phyloP scores from a whole-genome alignment of 35 echinoderm and acorn worm genomes.

The Amphiura filiformis region DNA sequence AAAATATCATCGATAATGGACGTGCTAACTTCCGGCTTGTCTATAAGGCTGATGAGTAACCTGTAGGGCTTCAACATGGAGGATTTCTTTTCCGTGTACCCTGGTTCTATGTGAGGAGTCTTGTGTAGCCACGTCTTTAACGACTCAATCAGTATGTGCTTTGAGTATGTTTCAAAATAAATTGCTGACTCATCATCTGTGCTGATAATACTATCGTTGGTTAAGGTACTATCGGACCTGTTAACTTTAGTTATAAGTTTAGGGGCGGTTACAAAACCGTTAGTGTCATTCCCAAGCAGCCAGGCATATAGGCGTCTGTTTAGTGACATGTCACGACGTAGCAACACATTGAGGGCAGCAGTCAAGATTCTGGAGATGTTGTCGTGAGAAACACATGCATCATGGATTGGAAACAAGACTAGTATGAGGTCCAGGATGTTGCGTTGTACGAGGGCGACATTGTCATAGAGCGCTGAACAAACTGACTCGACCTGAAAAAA shows the following conservation, averaged over 20 bases:
- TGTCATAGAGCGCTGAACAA: slow-evolving; percentile 82
- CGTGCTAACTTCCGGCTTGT: slow-evolving; percentile 84
- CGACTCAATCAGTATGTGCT: slow-evolving; percentile 64
- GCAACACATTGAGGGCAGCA: slow-evolving; percentile 73
- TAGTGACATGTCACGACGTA: slow-evolving; percentile 95
- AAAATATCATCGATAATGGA: slow-evolving; percentile 90
- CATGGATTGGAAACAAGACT: slow-evolving; percentile 75
- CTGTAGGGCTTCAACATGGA: slow-evolving; percentile 75
- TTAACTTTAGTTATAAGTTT: slow-evolving; percentile 25
- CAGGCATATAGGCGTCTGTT: slow-evolving; percentile 87
- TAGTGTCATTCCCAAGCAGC: slow-evolving; percentile 69
- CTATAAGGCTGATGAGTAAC: slow-evolving; percentile 92
- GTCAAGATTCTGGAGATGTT: slow-evolving; percentile 63
- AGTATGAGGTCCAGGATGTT: slow-evolving; percentile 85
- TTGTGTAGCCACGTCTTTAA: slow-evolving; percentile 75
- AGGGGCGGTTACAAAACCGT: too few relatives aligned
- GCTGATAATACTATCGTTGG: slow-evolving; percentile 63
- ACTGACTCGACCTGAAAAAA: slow-evolving; percentile 75
- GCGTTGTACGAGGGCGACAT: slow-evolving; percentile 80
- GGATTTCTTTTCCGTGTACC: slow-evolving; percentile 46
- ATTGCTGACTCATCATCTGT: slow-evolving; percentile 62
- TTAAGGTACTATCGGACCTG: slow-evolving; percentile 65
- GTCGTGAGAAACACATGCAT: slow-evolving; percentile 25
- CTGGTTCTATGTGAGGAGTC: slow-evolving; percentile 44
- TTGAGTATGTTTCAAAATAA: slow-evolving; percentile 94